Percentiles rank a stretch among this genome's conserved stretches.
Evolutionary conservation across 2,888 invertebrate genomes (phyloP).

Genomic region (Euplagia quadripunctaria): DNA sequence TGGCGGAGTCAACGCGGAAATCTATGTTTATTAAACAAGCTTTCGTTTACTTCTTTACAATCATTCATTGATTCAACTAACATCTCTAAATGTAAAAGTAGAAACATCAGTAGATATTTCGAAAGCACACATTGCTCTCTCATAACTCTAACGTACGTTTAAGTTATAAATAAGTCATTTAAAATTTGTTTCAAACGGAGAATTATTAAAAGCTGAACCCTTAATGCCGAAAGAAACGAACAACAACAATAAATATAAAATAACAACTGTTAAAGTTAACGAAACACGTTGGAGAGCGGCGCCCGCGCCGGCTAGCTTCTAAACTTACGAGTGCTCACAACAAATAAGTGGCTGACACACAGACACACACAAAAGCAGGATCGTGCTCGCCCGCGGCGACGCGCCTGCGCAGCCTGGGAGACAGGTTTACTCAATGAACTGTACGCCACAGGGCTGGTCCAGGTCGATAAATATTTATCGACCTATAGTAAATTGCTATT

Average conservation of each 20-base stretch:
- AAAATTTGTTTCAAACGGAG: conserved; percentile 35
- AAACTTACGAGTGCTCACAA: conserved; percentile 68
- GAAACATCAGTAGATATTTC: conserved; percentile 3
- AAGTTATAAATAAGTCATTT: conserved; percentile 38
- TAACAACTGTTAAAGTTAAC: conserved; percentile 74
- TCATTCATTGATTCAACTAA: conserved; percentile 39
- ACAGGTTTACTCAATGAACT: conserved; percentile 82
- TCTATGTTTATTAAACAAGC: conserved; percentile 53
- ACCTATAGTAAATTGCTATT: conserved; percentile 24
- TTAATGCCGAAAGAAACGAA: conserved; percentile 54
- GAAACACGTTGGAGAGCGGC: conserved; percentile 70
- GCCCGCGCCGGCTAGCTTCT: conserved; percentile 67
- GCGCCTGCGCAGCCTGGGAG: conserved; percentile 64
- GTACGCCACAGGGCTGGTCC: conserved; percentile 60
- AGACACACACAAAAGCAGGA: conserved; percentile 51
- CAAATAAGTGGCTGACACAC: conserved; percentile 61
- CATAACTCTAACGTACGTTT: conserved; percentile 5
- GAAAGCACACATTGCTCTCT: not conserved
- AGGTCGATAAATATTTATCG: conserved; percentile 37
- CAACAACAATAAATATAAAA: conserved; percentile 68
- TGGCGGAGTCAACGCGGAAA: conserved; percentile 52
- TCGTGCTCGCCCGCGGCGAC: conserved; percentile 67
- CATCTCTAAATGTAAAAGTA: conserved; percentile 23
- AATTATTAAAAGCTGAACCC: conserved; percentile 39
- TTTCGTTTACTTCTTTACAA: conserved; percentile 50